Evolutionary conservation across 1,140 invertebrate species (phyloP).

Genomic region (Thaumatotibia leucotreta): DNA sequence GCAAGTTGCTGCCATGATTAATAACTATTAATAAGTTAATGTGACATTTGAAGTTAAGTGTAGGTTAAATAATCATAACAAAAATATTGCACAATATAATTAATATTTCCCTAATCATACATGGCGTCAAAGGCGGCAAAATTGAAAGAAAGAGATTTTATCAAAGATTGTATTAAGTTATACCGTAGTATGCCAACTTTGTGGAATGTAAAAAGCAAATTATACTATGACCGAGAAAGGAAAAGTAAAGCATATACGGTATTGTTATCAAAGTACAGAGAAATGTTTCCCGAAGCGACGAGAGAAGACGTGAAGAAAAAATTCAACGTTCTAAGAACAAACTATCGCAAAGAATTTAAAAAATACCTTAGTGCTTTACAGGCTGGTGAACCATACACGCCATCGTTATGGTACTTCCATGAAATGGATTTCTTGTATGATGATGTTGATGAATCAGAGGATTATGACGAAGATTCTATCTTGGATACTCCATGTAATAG

Average conservation of each 20-base stretch:
- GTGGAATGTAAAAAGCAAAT: constrained; percentile 27
- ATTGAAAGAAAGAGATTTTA: constrained; percentile 24
- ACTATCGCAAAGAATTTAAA: constrained; percentile 24
- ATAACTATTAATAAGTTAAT: too few relatives aligned
- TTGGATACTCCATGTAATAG: neutral
- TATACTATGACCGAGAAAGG: constrained; percentile 24
- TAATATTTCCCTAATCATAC: neutral
- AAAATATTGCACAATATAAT: neutral
- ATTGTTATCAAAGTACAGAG: constrained; percentile 23
- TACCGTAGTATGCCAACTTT: constrained; percentile 19
- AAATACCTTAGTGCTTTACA: constrained; percentile 17
- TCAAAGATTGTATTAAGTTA: constrained; percentile 24
- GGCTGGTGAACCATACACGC: neutral
- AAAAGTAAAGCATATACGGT: constrained; percentile 21
- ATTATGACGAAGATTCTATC: neutral
- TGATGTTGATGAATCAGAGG: neutral
- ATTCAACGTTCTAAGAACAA: constrained; percentile 25
- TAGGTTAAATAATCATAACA: too few relatives aligned
- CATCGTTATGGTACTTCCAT: constrained; percentile 22
- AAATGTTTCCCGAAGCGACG: constrained; percentile 23
- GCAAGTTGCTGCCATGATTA: too few relatives aligned
- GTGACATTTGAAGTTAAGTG: too few relatives aligned
- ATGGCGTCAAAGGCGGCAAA: constrained; percentile 15
- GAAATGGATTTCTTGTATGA: constrained; percentile 18
- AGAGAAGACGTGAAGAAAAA: constrained; percentile 29